A percentile compares a stretch with the other conserved stretches of the same genome.
phyloP scores from a whole-genome alignment of 2,888 invertebrate genomes.

The Pomacea canaliculata region DNA sequence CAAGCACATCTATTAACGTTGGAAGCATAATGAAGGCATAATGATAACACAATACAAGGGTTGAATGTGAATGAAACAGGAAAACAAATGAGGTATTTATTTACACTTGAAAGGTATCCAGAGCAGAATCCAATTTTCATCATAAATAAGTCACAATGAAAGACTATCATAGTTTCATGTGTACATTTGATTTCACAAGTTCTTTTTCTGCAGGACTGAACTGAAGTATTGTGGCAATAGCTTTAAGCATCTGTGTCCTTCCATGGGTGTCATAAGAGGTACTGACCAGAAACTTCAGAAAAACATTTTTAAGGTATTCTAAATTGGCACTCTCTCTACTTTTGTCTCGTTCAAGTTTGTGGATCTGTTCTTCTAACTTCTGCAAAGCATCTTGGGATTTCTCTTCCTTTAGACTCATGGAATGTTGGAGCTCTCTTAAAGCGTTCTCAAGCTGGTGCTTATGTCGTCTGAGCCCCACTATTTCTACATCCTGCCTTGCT shows the following conservation, averaged over 20 bases:
- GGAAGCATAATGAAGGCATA: no score
- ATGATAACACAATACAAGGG: no score
- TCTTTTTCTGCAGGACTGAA: slow-evolving; percentile 82
- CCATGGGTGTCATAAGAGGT: slow-evolving; percentile 79
- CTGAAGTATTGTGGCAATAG: slow-evolving; percentile 86
- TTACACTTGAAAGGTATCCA: no score
- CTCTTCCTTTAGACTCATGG: slow-evolving; percentile 68
- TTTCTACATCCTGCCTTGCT: slow-evolving; percentile 84
- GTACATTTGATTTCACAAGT: slow-evolving; percentile 50
- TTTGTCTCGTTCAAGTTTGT: slow-evolving; percentile 68
- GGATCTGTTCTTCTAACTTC: slow-evolving; percentile 72
- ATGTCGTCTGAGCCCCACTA: slow-evolving; percentile 79
- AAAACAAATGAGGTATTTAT: no score
- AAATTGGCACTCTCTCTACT: slow-evolving; percentile 87
- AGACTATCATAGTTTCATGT: slow-evolving; percentile 11
- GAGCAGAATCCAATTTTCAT: no score
- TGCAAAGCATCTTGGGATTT: slow-evolving; percentile 72
- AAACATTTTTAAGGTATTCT: slow-evolving; percentile 91
- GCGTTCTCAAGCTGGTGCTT: slow-evolving; percentile 75
- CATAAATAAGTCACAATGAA: no score
- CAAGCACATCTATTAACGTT: no score
- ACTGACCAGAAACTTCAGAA: slow-evolving; percentile 79
- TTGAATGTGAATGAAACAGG: no score
- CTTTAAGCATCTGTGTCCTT: slow-evolving; percentile 87
- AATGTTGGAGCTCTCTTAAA: slow-evolving; percentile 73